These are phyloP conservation scores for Zeugodacus cucurbitae DNA, from an alignment of 1,140 invertebrate species.

Conservation along the genomic window DNA sequence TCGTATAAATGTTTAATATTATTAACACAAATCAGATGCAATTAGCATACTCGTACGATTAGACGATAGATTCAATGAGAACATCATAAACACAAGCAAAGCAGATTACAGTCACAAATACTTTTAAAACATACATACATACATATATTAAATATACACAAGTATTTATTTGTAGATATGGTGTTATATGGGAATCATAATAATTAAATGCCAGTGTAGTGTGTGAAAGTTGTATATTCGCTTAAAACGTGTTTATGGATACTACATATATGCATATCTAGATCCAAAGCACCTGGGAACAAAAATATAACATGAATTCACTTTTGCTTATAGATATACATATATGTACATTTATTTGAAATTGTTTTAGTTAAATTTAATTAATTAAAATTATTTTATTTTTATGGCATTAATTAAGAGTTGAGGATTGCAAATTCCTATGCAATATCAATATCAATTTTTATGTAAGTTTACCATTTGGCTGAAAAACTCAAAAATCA, in stretches of 20 bases:
- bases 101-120: conserved; percentile 10
- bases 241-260: background rate
- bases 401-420: no score
- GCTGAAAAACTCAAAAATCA: no score
- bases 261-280: background rate
- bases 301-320: no score
- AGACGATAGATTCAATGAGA: conserved; percentile 22
- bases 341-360: background rate
- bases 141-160: conserved; percentile 1
- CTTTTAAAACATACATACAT: conserved; percentile 2
- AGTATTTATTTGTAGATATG: background rate
- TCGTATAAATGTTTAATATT: background rate
- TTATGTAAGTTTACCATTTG: no score
- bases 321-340: background rate
- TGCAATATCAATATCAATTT: no score
- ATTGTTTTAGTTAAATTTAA: background rate
- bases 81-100: conserved; percentile 24
- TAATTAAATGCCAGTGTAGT: background rate
- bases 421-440: no score
- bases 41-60: conserved; percentile 23
- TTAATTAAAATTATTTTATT: no score
- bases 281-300: background rate
- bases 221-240: background rate
- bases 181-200: background rate
- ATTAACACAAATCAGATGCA: background rate